Evolutionary conservation across 2,888 invertebrate genomes (phyloP).

Genomic region (Dryococelus australis): DNA sequence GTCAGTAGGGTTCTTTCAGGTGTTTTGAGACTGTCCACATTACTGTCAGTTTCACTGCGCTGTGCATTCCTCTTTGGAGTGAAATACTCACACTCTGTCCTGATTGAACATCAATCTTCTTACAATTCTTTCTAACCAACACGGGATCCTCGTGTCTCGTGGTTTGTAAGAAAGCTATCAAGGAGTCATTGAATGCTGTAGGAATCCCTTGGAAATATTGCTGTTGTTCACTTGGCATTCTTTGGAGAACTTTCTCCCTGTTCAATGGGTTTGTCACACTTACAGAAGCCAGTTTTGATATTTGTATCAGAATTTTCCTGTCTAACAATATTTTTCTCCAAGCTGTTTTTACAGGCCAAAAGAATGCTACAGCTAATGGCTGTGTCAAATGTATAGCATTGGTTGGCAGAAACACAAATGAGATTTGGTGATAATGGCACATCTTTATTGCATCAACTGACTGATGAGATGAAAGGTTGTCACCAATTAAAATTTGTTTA

Average conservation of each 20-base stretch:
- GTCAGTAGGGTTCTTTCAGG: background rate
- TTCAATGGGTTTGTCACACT: background rate
- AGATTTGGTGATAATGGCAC: constrained; percentile 42
- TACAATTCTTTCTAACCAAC: background rate
- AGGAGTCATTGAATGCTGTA: background rate
- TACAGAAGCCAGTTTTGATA: background rate
- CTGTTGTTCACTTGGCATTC: background rate
- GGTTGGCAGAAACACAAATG: constrained; percentile 44
- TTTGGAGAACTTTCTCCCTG: background rate
- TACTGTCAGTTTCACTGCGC: background rate
- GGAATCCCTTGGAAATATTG: background rate
- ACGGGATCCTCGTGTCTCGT: constrained; percentile 6
- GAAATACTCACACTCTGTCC: constrained; percentile 2
- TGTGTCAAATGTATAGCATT: constrained; percentile 46
- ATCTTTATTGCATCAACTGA: constrained; percentile 41
- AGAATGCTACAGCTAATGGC: constrained; percentile 46
- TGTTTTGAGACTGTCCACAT: background rate
- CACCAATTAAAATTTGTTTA: constrained; percentile 47
- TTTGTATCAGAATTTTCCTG: constrained; percentile 3
- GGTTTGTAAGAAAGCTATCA: background rate
- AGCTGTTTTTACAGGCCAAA: constrained; percentile 44
- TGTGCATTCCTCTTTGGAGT: background rate
- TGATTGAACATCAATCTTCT: constrained; percentile 7
- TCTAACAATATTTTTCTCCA: constrained; percentile 42
- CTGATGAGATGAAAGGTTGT: constrained; percentile 43